These are phyloP conservation scores for Perizoma affinitatum DNA, from an alignment of 2,888 invertebrate species.

Conservation along the genomic window DNA sequence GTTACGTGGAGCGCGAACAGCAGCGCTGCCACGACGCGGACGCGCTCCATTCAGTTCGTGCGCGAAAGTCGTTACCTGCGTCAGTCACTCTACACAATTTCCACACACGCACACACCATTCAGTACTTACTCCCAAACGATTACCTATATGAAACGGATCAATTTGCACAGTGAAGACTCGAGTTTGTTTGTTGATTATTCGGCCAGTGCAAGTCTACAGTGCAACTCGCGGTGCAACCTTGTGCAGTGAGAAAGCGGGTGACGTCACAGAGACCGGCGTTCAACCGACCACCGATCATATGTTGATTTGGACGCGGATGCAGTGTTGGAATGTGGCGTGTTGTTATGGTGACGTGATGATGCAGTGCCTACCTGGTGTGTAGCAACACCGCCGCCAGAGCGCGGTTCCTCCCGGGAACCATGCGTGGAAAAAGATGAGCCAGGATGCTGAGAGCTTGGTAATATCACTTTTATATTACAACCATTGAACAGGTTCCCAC, in stretches of 20 bases:
- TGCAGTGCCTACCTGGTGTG: conserved; percentile 70
- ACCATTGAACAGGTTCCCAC: conserved; percentile 6
- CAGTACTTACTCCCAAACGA: conserved; percentile 44
- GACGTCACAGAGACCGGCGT: conserved; percentile 78
- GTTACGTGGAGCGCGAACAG: conserved; percentile 42
- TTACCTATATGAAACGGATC: conserved; percentile 56
- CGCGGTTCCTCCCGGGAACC: conserved; percentile 78
- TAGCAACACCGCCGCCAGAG: conserved; percentile 65
- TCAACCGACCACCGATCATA: conserved; percentile 79
- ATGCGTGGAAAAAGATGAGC: conserved; percentile 89
- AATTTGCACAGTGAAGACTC: conserved; percentile 50
- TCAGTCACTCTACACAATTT: conserved; percentile 77
- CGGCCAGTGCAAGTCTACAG: conserved; percentile 44
- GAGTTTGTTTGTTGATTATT: conserved; percentile 48
- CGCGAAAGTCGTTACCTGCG: conserved; percentile 82
- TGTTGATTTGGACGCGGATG: conserved; percentile 78
- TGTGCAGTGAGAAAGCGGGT: conserved; percentile 78
- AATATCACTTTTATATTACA: conserved; percentile 73
- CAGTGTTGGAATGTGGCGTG: conserved; percentile 82
- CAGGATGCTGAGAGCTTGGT: conserved; percentile 89
- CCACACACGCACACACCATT: conserved; percentile 70
- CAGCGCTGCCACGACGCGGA: conserved; percentile 75
- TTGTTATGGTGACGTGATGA: conserved; percentile 79
- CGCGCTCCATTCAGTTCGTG: conserved; percentile 84
- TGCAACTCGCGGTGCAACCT: conserved; percentile 60